Evolutionary conservation across 2,888 invertebrate genomes (phyloP), one percentile per base, ranked within the genome.

Genomic region (Epinotia brunnichana): DNA sequence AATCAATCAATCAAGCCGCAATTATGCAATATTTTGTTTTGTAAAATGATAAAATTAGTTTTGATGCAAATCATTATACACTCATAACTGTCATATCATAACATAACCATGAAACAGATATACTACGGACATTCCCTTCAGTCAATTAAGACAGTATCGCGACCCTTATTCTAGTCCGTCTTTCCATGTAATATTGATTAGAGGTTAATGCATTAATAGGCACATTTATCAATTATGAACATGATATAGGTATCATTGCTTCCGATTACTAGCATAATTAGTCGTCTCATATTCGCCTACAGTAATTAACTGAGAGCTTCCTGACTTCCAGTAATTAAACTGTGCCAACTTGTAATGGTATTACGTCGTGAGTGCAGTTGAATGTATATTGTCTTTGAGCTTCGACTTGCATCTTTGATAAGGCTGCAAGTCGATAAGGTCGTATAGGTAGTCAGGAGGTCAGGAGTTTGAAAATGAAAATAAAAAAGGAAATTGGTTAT

Each of bases 231-330:
- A 57, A 57, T 57, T 57, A 57, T 56, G 11, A 56, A 56, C 15
- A 7, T 5, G 13, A 21, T 3, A 11, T 54, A 54, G 11, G 54
- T 54, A 21, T 5, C 24, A 24, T 13, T 11, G 19, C 15, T n/a
- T 29, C n/a, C 29, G 5, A 57, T 57, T 57, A 57, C 29, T 24
- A 15, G n/a, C 57, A 57, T n/a, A 57, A 21, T 29, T 29, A 29
- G 29, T 57, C n/a, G 7, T n/a, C 54, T 54, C 29, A 29, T 29
- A 29, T 29, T 29, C 29, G 29, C 24, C 57, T 29, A 57, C 29
- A 9, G n/a, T 57, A 57, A 57, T 29, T 29, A 57, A 57, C n/a
- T 29, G 29, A 17, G 17, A 57, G 57, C 29, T 29, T 57, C 29
- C 57, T 57, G 57, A 57, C 21, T 13, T 13, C 13, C 24, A 24